A percentile compares a stretch with the other conserved stretches of the same genome.
Evolutionary conservation across 2,888 invertebrate species (phyloP).

Genomic region (Sthenelais limicola): DNA sequence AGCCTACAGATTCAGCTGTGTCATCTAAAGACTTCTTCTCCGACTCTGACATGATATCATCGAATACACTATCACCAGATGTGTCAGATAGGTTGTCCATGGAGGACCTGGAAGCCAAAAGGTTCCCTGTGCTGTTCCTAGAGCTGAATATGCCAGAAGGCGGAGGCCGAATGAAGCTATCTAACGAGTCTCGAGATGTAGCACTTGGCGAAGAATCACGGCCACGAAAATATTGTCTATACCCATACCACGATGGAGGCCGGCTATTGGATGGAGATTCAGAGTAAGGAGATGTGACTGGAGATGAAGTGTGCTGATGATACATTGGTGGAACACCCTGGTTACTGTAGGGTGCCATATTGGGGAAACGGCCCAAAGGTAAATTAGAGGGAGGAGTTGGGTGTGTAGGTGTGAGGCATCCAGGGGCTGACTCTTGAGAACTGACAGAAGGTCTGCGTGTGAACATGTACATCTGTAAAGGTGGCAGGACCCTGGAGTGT

Average conservation of each 20-base stretch:
- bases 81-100: conserved; percentile 32
- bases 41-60: conserved; percentile 27
- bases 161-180: conserved; percentile 30
- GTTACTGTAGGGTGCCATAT: background rate
- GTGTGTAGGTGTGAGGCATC: conserved; percentile 17
- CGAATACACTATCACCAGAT: conserved; percentile 28
- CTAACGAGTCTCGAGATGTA: conserved; percentile 20
- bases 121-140: conserved; percentile 10
- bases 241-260: conserved; percentile 27
- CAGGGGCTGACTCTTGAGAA: conserved; percentile 8
- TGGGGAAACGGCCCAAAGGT: conserved; percentile 8
- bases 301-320: background rate
- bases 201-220: conserved; percentile 28
- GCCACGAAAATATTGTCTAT: conserved; percentile 12
- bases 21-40: conserved; percentile 26
- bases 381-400: conserved; percentile 21
- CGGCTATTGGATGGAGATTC: conserved; percentile 35
- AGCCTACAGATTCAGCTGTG: conserved; percentile 17
- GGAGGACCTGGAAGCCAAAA: conserved; percentile 5
- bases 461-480: conserved; percentile 8
- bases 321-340: background rate
- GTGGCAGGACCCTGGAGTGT: too few relatives aligned
- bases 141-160: conserved; percentile 34
- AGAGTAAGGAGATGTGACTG: conserved; percentile 21
- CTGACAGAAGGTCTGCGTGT: background rate